Percentiles rank a stretch among this genome's conserved stretches.
These are phyloP conservation scores for Gavia stellata DNA, from an alignment of 2,113 vertebrate species.

Conservation along the genomic window DNA sequence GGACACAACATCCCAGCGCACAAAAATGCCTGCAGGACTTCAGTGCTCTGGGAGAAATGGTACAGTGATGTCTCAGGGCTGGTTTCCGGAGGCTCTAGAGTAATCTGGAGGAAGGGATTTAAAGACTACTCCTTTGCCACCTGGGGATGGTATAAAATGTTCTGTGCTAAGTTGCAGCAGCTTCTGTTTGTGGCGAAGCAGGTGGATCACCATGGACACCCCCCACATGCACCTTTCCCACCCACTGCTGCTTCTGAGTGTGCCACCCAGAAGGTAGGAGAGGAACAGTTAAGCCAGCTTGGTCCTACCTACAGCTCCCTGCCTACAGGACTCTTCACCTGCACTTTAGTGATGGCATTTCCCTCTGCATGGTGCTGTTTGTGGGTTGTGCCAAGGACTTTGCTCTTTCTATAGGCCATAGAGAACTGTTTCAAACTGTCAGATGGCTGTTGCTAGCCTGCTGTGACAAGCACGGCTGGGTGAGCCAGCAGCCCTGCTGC, in stretches of 20 bases:
- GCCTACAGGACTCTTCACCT: background rate
- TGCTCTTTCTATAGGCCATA: background rate
- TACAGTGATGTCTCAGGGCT: background rate
- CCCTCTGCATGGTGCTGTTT: background rate
- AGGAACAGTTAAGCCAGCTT: background rate
- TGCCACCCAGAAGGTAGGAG: background rate
- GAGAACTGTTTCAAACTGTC: background rate
- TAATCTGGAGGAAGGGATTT: background rate
- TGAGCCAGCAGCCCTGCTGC: background rate
- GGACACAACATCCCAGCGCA: background rate
- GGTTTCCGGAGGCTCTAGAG: background rate
- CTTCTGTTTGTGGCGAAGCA: background rate
- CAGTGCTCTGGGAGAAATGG: background rate
- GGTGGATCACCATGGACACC: background rate
- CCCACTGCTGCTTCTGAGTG: background rate
- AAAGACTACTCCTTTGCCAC: background rate
- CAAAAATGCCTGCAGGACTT: background rate
- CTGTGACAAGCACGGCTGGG: background rate
- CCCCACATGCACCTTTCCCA: accelerated
- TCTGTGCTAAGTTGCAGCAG: background rate
- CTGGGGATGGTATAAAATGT: background rate
- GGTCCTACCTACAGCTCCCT: background rate
- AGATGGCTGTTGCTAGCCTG: background rate
- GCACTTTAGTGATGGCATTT: background rate
- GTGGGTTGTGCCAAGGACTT: background rate